Percentiles rank a stretch among this genome's conserved stretches.
phyloP scores from a whole-genome alignment of 2,797 vertebrate species.

The Eutrigla gurnardus region DNA sequence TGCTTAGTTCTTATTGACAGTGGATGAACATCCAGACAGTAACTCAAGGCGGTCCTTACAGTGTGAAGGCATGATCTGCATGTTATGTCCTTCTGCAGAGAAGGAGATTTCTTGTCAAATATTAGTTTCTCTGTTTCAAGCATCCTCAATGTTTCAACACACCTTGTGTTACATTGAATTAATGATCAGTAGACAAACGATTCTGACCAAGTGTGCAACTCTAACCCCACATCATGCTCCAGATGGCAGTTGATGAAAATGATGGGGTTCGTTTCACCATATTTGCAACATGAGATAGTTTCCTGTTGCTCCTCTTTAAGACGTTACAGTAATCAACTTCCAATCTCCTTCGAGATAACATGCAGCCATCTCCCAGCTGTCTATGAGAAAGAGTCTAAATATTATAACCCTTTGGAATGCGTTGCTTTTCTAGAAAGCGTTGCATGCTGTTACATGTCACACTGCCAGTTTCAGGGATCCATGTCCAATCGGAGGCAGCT shows the following conservation, averaged over 20 bases:
- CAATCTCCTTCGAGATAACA: neutral
- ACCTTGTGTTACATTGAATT: neutral
- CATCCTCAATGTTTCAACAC: neutral
- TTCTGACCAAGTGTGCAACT: neutral
- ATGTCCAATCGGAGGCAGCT: constrained; percentile 2
- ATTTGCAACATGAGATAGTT: neutral
- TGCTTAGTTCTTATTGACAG: constrained; percentile 22
- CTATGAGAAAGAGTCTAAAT: neutral
- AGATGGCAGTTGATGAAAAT: neutral
- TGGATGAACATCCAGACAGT: constrained; percentile 17
- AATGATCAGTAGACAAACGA: neutral
- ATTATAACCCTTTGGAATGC: neutral
- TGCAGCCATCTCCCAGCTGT: neutral
- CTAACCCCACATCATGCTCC: neutral
- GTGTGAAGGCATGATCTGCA: neutral
- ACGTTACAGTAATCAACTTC: neutral
- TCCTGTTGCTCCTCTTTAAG: neutral
- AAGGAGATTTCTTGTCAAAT: neutral
- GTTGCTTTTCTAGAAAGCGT: neutral
- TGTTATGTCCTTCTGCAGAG: neutral
- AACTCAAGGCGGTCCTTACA: neutral
- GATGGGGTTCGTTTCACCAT: neutral
- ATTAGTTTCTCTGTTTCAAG: neutral
- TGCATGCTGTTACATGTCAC: neutral
- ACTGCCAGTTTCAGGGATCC: neutral